Conservation (phyloP, 1,140 invertebrate genomes). For the Streblospio benedicti region DNA sequence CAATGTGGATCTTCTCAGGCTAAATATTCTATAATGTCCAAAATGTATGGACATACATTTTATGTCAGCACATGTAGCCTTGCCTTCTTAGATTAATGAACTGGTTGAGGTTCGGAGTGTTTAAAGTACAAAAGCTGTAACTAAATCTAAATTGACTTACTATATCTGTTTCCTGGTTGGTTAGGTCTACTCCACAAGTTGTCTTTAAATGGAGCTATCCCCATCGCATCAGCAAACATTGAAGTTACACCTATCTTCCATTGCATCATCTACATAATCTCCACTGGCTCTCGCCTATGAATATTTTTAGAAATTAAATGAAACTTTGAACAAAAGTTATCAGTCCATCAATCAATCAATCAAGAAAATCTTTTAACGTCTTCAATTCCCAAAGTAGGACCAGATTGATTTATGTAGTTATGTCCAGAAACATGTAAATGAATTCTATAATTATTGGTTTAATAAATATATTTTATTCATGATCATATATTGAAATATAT, state of each 20-base stretch:
- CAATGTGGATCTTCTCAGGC: not conserved
- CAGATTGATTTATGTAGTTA: too few species aligned
- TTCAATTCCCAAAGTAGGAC: too few species aligned
- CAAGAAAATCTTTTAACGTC: too few species aligned
- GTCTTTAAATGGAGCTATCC: conserved; percentile 37
- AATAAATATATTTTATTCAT: too few species aligned
- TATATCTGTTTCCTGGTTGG: conserved; percentile 31
- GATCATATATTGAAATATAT: too few species aligned
- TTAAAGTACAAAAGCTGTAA: not conserved
- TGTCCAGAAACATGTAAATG: too few species aligned
- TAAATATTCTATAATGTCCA: not conserved
- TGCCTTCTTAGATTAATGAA: not conserved
- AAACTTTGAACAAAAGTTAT: too few species aligned
- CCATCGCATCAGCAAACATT: conserved; percentile 33
- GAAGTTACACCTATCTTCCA: conserved; percentile 36
- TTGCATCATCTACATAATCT: conserved; percentile 28
- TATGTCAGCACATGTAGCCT: too few species aligned
- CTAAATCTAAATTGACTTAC: not conserved
- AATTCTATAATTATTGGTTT: too few species aligned
- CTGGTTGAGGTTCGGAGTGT: not conserved
- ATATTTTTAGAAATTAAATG: too few species aligned
- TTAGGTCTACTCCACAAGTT: conserved; percentile 32
- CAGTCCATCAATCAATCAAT: too few species aligned
- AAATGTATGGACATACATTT: too few species aligned
- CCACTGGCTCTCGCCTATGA: conserved; percentile 27